phyloP scores from a whole-genome alignment of 2,888 invertebrate genomes.

The Plusia festucae region DNA sequence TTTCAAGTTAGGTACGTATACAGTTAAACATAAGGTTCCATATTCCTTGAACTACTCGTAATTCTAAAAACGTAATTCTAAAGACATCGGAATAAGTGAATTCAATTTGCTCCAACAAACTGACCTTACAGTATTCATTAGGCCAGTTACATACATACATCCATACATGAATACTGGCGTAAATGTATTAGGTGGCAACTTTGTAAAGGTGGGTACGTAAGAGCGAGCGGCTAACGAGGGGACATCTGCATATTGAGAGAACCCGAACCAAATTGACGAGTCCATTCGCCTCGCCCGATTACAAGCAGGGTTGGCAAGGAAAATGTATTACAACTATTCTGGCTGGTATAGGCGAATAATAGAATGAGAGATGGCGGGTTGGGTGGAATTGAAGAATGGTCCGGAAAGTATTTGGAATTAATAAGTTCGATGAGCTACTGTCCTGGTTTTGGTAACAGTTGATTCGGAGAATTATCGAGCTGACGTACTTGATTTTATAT shows the following conservation, averaged over 20 bases:
- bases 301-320: conserved; percentile 38
- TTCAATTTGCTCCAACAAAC: not conserved
- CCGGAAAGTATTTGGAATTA: not conserved
- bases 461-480: not conserved
- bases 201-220: conserved; percentile 58
- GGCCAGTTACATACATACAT: conserved; percentile 35
- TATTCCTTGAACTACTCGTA: too few relatives aligned
- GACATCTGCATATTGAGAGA: conserved; percentile 71
- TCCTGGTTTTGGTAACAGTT: not conserved
- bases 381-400: not conserved
- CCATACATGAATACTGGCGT: conserved; percentile 43
- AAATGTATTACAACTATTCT: conserved; percentile 41
- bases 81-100: not conserved
- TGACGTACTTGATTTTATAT: not conserved
- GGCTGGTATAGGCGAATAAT: not conserved
- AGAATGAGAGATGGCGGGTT: not conserved
- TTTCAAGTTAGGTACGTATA: too few relatives aligned
- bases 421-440: not conserved
- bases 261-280: conserved; percentile 64
- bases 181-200: conserved; percentile 52
- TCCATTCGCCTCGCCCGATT: conserved; percentile 49
- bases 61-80: too few relatives aligned
- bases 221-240: conserved; percentile 67
- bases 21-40: too few relatives aligned
- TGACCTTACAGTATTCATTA: conserved; percentile 18